phyloP scores from a whole-genome alignment of 2,797 vertebrate species.

The Lutjanus argentimaculatus region DNA sequence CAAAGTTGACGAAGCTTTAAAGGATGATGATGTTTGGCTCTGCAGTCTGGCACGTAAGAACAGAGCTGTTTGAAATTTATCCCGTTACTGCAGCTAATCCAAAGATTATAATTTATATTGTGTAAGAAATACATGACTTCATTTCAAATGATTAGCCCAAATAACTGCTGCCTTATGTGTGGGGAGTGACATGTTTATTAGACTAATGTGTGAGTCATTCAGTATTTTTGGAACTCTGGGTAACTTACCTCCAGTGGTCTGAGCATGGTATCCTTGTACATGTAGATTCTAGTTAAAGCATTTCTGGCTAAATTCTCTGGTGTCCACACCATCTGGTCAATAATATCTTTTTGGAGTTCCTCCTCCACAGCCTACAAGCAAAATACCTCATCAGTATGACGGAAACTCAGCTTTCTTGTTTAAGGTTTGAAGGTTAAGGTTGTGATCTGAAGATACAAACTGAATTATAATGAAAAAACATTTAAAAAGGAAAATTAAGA shows the following conservation, averaged over 20 bases:
- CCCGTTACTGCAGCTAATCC: background rate
- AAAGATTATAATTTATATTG: background rate
- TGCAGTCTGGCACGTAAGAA: background rate
- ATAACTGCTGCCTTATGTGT: background rate
- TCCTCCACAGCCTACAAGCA: slow-evolving; percentile 59
- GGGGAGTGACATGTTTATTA: background rate
- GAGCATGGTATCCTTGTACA: slow-evolving; percentile 89
- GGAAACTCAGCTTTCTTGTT: background rate
- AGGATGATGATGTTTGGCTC: background rate
- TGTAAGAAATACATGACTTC: background rate
- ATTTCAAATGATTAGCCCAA: background rate
- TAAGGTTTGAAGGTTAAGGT: no score
- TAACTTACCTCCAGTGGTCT: slow-evolving; percentile 88
- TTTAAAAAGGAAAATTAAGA: background rate
- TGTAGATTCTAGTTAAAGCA: slow-evolving; percentile 75
- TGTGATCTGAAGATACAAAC: background rate
- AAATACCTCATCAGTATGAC: background rate
- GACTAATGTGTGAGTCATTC: background rate
- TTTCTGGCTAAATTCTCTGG: slow-evolving; percentile 88
- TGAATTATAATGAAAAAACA: background rate
- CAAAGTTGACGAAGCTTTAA: background rate
- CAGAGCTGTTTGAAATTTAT: background rate
- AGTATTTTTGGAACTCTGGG: background rate
- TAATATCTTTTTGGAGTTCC: slow-evolving; percentile 70
- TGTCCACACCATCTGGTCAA: slow-evolving; percentile 86